Percentiles rank a stretch among this genome's conserved stretches.
Conservation (phyloP, 2,888 invertebrate genomes). For the Apantesis nais region DNA sequence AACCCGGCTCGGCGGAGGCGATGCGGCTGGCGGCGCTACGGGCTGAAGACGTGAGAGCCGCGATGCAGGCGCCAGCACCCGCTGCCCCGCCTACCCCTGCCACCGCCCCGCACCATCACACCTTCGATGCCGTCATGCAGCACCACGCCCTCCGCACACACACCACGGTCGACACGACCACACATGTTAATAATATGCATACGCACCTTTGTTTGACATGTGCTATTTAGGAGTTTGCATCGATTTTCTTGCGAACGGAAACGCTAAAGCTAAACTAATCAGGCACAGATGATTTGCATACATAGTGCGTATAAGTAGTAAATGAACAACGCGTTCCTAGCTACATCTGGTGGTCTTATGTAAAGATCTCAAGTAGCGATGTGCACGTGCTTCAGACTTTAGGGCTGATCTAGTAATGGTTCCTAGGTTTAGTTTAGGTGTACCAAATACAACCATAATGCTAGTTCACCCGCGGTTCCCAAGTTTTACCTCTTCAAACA, state of each 20-base stretch:
- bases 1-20: constrained; percentile 86
- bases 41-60: constrained; percentile 84
- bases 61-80: constrained; percentile 61
- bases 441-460: constrained; percentile 52
- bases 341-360: constrained; percentile 11
- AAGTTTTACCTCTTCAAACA: constrained; percentile 66
- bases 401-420: constrained; percentile 61
- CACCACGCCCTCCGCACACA: constrained; percentile 83
- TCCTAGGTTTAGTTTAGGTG: constrained; percentile 55
- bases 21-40: constrained; percentile 84
- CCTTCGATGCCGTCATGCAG: constrained; percentile 85
- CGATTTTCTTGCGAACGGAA: constrained; percentile 34
- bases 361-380: constrained; percentile 19
- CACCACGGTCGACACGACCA: constrained; percentile 68
- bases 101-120: constrained; percentile 79
- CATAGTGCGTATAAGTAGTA: constrained; percentile 45
- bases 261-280: constrained; percentile 45
- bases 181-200: constrained; percentile 56
- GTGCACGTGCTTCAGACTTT: constrained; percentile 44
- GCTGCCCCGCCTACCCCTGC: constrained; percentile 53
- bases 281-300: constrained; percentile 48
- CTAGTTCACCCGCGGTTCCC: constrained; percentile 54
- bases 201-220: constrained; percentile 49
- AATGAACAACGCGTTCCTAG: constrained; percentile 32
- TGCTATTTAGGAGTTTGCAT: constrained; percentile 43